Base-by-base conservation (phyloP, 2,888 invertebrate genomes). In the Euplexia lucipara region DNA sequence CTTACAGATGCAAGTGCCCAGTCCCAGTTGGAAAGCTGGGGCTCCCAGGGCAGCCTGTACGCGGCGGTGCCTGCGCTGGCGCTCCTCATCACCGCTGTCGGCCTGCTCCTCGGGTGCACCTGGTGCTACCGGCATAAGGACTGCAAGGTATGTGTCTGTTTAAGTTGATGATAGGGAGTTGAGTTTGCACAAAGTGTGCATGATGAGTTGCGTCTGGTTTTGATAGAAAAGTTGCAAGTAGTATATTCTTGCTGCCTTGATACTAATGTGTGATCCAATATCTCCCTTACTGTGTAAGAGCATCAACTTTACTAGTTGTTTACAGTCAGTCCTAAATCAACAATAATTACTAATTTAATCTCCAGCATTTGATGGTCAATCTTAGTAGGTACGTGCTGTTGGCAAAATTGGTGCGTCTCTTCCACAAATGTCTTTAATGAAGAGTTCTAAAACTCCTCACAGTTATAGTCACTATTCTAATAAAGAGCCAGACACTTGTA, bases 71-170 rank as follows among this genome's bases (percentile, higher is more conserved):
- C 93, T 65, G 94, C 92, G 84, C 90, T 95, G 91, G 92, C 91
- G 87, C 87, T 95, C 84, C 85, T 94, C 32, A 67, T 94, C 70
- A 91, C 94, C 18, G 92, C 91, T 42, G 87, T 92, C n/a, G 90
- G 90, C 16, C 79, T 95, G 48, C 87, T 95, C 53, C 87, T 94
- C 59, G 95, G 95, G 34, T 95, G 95, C 85, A 93, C 95, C n/a
- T 95, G 95, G 95, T 95, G 95, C 81, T 94, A 93, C 82, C 85
- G 91, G 66, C 94, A 94, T 82, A 94, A 95, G 78, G 94, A 93
- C 82, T 93, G 94, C 89, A 94, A 95, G 94, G 95, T 94, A 86
- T 78, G 84, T 57, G 2, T 1, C 8, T 37, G 3, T 16, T 44
- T 9, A 26, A 34, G 9, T 0, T 6, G 10, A 10, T 16, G 0